Conservation (phyloP, 2,797 vertebrate genomes). For the Myoxocephalus aenaeus region DNA sequence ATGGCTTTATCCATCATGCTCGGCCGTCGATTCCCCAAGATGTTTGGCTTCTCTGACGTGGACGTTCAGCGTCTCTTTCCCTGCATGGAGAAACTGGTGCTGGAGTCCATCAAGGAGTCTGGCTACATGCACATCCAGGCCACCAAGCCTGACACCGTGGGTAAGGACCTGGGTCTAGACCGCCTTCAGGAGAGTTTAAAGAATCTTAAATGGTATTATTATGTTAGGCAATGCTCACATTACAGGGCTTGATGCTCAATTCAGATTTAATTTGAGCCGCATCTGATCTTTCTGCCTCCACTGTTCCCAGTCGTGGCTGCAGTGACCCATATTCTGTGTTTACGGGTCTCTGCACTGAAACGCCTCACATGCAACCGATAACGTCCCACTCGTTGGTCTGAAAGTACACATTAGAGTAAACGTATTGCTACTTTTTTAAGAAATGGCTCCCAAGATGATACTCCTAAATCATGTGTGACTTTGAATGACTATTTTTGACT, state of each 20-base stretch:
- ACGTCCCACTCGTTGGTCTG: not conserved
- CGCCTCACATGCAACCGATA: not conserved
- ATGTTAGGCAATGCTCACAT: not conserved
- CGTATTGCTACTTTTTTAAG: not conserved
- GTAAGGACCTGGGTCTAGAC: slow-evolving; percentile 66
- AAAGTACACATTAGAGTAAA: not conserved
- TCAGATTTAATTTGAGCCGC: not conserved
- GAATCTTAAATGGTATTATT: not conserved
- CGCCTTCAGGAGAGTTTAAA: not conserved
- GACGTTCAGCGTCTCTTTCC: slow-evolving; percentile 84
- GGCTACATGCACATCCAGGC: slow-evolving; percentile 93
- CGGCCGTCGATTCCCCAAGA: slow-evolving; percentile 84
- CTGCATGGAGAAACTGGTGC: slow-evolving; percentile 80
- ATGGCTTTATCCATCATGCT: slow-evolving; percentile 77
- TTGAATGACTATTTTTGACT: too few relatives aligned
- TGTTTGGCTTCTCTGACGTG: slow-evolving; percentile 84
- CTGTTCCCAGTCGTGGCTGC: not conserved
- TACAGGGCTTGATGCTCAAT: not conserved
- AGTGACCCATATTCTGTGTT: not conserved
- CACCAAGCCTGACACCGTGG: slow-evolving; percentile 92
- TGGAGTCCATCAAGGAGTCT: slow-evolving; percentile 78
- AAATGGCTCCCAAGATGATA: not conserved
- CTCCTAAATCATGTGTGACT: too few relatives aligned
- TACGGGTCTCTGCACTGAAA: not conserved
- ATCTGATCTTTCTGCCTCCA: not conserved